These are phyloP conservation scores for Corella eumyota DNA, from an alignment of 23 tunicate species.

Conservation along the genomic window DNA sequence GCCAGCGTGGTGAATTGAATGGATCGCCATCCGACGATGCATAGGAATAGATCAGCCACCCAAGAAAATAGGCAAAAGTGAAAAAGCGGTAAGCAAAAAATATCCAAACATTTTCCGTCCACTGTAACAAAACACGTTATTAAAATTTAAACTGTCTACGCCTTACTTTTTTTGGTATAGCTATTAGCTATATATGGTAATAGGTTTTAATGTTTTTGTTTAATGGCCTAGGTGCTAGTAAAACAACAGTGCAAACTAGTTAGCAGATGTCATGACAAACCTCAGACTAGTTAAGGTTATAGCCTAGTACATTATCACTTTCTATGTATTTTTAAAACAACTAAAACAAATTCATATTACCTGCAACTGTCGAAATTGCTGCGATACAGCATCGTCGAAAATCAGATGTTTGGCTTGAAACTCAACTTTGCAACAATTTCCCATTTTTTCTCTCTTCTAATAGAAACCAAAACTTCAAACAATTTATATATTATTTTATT, in stretches of 20 bases:
- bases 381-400: conserved; percentile 20
- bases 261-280: no score
- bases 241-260: no score
- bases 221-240: no score
- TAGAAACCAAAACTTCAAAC: no score
- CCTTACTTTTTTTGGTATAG: no score
- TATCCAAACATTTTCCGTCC: conserved; percentile 47
- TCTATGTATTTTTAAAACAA: neutral
- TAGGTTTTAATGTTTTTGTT: no score
- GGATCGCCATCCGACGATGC: neutral
- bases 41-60: conserved; percentile 25
- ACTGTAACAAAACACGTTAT: conserved; percentile 21
- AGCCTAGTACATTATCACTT: neutral
- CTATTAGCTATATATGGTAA: no score
- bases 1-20: neutral
- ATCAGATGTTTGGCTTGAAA: conserved; percentile 44
- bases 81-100: conserved; percentile 33
- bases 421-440: conserved; percentile 27
- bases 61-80: conserved; percentile 18
- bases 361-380: conserved; percentile 39
- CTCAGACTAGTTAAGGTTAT: no score
- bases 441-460: conserved; percentile 35
- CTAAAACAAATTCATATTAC: conserved; percentile 27
- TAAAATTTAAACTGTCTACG: no score
- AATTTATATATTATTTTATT: no score